phyloP scores from a whole-genome alignment of 2,113 vertebrate species.

The Anarhynchus alexandrinus region DNA sequence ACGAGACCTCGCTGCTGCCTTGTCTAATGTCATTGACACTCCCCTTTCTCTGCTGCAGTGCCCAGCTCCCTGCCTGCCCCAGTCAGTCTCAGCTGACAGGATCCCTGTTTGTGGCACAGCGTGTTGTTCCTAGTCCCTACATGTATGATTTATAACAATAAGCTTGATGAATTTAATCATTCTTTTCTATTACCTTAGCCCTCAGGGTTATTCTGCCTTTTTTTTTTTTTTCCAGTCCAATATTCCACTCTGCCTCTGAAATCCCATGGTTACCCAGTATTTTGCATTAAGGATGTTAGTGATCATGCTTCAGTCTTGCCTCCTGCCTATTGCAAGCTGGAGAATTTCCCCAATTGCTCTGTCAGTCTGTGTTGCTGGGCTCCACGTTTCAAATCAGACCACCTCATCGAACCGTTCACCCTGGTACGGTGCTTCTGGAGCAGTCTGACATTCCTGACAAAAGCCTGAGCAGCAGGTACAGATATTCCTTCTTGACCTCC shows the following conservation, averaged over 20 bases:
- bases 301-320: neutral
- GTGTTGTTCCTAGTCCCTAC: neutral
- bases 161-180: neutral
- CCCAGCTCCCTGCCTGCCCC: neutral
- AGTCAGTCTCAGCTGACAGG: neutral
- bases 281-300: neutral
- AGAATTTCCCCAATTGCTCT: neutral
- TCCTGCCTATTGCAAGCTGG: neutral
- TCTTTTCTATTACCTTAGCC: neutral
- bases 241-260: neutral
- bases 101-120: neutral
- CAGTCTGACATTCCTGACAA: neutral
- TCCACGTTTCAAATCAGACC: neutral
- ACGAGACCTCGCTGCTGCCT: neutral
- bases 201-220: neutral
- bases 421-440: neutral
- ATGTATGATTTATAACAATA: neutral
- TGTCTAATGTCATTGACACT: neutral
- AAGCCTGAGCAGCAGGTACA: neutral
- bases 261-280: neutral
- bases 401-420: neutral
- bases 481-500: neutral
- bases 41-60: neutral
- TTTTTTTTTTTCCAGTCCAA: neutral
- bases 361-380: neutral